Conservation (phyloP, 1,140 invertebrate genomes). For the Eciton burchellii region DNA sequence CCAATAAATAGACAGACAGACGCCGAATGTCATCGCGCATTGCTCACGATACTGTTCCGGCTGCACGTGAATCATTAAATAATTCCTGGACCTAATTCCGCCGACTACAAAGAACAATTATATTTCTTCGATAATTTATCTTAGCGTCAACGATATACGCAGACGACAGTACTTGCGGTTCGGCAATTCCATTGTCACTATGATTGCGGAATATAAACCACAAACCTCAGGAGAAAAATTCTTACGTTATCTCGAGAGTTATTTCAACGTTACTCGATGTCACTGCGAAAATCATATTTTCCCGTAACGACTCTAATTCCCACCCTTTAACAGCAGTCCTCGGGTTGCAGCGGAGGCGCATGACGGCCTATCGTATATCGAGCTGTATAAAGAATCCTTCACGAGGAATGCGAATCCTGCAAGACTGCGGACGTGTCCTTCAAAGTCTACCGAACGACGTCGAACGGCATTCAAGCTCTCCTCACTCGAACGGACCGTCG, state of each 20-base stretch:
- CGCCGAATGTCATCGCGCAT: slow-evolving; percentile 42
- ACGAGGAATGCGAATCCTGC: neutral
- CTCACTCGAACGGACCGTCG: neutral
- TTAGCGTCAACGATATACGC: slow-evolving; percentile 45
- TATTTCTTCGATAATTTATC: slow-evolving; percentile 52
- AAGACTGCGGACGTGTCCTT: slow-evolving; percentile 28
- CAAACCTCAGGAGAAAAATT: slow-evolving; percentile 33
- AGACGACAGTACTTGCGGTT: slow-evolving; percentile 49
- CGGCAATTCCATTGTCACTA: slow-evolving; percentile 58
- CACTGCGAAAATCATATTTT: neutral
- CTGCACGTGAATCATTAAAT: neutral
- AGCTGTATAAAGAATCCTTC: slow-evolving; percentile 1
- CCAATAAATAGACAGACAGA: slow-evolving; percentile 42
- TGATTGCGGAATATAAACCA: slow-evolving; percentile 37
- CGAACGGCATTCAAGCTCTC: slow-evolving; percentile 16
- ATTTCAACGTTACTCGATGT: slow-evolving; percentile 3
- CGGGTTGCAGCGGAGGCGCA: neutral
- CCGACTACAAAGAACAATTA: slow-evolving; percentile 44
- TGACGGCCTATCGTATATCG: slow-evolving; percentile 22
- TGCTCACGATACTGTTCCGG: slow-evolving; percentile 26
- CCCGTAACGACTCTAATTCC: neutral
- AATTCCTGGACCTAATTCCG: slow-evolving; percentile 8
- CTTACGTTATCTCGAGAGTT: slow-evolving; percentile 14
- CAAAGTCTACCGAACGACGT: slow-evolving; percentile 4
- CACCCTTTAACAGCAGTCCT: neutral